A percentile compares a stretch with the other conserved stretches of the same genome.
These are phyloP conservation scores for Hirudinaria manillensis DNA, from an alignment of 2,888 invertebrate species.

Conservation along the genomic window DNA sequence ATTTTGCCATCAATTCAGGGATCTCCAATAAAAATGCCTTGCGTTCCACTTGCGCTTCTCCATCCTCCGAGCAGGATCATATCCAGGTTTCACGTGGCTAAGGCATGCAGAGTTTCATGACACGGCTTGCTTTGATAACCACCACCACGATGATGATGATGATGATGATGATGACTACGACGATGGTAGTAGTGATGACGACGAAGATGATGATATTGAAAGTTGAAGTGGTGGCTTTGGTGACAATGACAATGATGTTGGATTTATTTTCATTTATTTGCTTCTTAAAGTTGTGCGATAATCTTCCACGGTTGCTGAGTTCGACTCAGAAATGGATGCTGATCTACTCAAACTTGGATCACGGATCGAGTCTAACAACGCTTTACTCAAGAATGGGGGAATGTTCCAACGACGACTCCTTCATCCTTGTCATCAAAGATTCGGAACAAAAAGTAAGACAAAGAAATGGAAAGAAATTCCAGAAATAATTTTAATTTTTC, in stretches of 20 bases:
- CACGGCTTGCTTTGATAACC: not conserved
- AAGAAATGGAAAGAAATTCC: not conserved
- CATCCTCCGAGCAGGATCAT: not conserved
- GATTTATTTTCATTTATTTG: not conserved
- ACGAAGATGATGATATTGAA: too few relatives aligned
- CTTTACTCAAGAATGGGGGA: constrained; percentile 3
- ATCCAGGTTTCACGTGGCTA: not conserved
- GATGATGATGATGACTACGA: too few relatives aligned
- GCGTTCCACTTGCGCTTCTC: not conserved
- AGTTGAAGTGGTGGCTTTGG: too few relatives aligned
- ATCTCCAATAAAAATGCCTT: not conserved
- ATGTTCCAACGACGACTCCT: not conserved
- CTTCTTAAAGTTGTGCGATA: not conserved
- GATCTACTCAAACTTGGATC: constrained; percentile 2
- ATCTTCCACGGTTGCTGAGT: constrained; percentile 4
- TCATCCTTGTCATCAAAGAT: constrained; percentile 7
- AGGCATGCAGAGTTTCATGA: not conserved
- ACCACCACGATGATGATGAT: not conserved
- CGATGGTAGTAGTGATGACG: too few relatives aligned
- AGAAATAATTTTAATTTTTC: not conserved
- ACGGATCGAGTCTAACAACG: constrained; percentile 10
- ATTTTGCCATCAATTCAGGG: not conserved
- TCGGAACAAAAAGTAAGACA: not conserved
- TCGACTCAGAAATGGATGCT: not conserved
- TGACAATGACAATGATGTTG: not conserved